A percentile compares a stretch with the other conserved stretches of the same genome.
These are phyloP conservation scores for Salvelinus alpinus DNA, from an alignment of 2,113 vertebrate species.

Conservation along the genomic window DNA sequence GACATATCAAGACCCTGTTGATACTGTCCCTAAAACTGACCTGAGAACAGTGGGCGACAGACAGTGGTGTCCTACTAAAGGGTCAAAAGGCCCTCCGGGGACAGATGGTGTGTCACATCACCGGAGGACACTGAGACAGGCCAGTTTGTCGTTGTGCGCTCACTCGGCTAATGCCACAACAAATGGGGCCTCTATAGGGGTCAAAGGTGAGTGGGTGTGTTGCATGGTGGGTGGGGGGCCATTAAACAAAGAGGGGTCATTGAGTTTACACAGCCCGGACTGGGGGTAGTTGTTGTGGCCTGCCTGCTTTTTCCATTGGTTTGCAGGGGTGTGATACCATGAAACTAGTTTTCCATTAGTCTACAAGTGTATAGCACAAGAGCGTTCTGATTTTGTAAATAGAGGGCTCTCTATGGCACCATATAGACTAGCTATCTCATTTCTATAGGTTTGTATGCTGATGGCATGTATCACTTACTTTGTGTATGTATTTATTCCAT, in stretches of 20 bases:
- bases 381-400: background rate
- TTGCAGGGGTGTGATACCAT: background rate
- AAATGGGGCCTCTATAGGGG: constrained; percentile 2
- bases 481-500: too few relatives aligned
- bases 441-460: background rate
- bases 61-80: background rate
- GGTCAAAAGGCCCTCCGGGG: constrained; percentile 8
- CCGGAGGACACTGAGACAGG: background rate
- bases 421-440: background rate
- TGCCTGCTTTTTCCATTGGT: background rate
- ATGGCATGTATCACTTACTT: background rate
- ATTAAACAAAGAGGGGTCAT: constrained; percentile 6
- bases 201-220: constrained; percentile 5
- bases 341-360: background rate
- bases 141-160: constrained; percentile 17
- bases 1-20: background rate
- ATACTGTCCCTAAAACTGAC: background rate
- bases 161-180: constrained; percentile 1
- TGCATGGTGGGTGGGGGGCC: background rate
- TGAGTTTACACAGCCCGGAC: constrained; percentile 1
- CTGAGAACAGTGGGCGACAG: background rate
- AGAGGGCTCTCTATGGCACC: background rate
- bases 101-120: constrained; percentile 8
- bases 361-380: background rate
- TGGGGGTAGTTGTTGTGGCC: background rate